Percentiles rank a stretch among this genome's conserved stretches.
Conservation (phyloP, 2,797 vertebrate genomes). For the Clarias platycephalus region DNA sequence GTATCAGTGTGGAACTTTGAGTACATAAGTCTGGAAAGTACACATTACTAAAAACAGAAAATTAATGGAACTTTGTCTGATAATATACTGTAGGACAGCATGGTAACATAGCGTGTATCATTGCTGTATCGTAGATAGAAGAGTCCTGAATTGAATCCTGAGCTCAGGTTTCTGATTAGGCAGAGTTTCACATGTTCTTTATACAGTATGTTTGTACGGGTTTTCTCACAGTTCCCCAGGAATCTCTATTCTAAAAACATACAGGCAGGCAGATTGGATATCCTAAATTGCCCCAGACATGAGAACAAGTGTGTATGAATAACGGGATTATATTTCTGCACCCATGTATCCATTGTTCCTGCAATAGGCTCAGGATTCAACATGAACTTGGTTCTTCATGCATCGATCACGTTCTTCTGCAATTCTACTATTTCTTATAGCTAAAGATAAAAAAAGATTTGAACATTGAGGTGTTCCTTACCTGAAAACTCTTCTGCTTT, state of each 20-base stretch:
- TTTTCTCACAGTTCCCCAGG: background rate
- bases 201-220: background rate
- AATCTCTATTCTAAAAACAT: background rate
- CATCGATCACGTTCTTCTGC: background rate
- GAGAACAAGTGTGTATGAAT: no score
- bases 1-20: background rate
- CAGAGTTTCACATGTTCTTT: background rate
- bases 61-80: no score
- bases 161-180: background rate
- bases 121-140: background rate
- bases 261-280: no score
- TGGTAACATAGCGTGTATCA: no score
- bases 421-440: background rate
- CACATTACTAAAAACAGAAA: background rate
- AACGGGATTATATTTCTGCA: background rate
- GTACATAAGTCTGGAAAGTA: background rate
- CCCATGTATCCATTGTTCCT: background rate
- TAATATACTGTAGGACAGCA: background rate
- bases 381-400: background rate
- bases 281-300: no score
- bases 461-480: background rate
- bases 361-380: background rate
- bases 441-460: background rate
- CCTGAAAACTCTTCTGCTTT: background rate
- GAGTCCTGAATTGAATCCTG: background rate